Evolutionary conservation across 1,140 invertebrate species (phyloP).

Genomic region (Pachyrhynchus sulphureomaculatus): DNA sequence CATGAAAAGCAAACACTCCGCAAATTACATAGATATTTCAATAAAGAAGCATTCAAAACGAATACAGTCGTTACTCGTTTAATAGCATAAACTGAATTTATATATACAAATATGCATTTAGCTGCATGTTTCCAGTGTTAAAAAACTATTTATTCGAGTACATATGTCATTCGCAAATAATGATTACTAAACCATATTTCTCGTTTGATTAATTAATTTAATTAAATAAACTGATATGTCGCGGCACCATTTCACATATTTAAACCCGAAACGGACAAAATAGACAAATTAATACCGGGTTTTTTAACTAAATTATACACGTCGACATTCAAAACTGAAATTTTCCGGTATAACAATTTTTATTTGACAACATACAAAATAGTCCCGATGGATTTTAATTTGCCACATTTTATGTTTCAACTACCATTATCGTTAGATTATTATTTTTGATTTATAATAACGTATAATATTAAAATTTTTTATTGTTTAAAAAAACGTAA

Average conservation of each 20-base stretch:
- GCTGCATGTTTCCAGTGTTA: too few species aligned
- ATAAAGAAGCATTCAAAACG: too few species aligned
- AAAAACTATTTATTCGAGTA: too few species aligned
- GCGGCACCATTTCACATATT: neutral
- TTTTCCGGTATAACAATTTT: conserved; percentile 1
- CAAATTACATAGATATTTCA: too few species aligned
- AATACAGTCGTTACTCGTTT: too few species aligned
- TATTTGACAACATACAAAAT: conserved; percentile 5
- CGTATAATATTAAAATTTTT: too few species aligned
- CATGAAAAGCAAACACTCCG: too few species aligned
- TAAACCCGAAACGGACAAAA: neutral
- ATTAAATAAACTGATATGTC: neutral
- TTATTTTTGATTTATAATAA: too few species aligned
- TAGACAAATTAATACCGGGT: neutral
- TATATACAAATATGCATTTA: too few species aligned
- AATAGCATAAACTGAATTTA: too few species aligned
- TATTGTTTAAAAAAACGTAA: too few species aligned
- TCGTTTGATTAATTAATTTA: neutral
- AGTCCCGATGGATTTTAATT: neutral
- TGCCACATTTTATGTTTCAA: conserved; percentile 8
- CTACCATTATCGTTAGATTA: neutral
- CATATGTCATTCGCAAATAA: neutral
- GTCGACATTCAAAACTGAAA: neutral
- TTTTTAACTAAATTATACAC: conserved; percentile 3
- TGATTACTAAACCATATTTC: neutral